Base-by-base conservation (phyloP, 1,140 invertebrate species). In the Sitobion miscanthi region DNA sequence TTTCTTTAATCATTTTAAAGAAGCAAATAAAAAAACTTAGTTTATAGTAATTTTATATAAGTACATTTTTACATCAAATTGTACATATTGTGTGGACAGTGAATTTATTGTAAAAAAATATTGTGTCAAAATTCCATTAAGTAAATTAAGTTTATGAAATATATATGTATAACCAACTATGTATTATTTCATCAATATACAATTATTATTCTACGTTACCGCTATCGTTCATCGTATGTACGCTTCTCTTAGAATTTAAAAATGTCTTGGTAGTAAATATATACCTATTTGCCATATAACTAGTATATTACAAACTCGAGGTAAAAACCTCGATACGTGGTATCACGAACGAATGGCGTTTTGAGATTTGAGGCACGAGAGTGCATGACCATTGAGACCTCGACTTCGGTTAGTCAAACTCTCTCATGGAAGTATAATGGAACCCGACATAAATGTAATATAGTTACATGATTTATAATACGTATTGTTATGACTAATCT, bases 381-480 rank as follows among this genome's bases (percentile, higher is more conserved):
- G 62, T 77, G 62, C 62, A 77, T 77, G 62, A 77, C 62, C 62
- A 77, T 77, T 77, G n/a, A 77, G 62, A 77, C 62, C 62, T 77
- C 62, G 62, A 77, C 62, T 77, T 77, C 30, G 4, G 62, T 77
- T 77, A 77, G 62, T 77, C 62, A 77, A 77, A 83, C 82, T 83
- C 38, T 83, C 82, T 23, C 38, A 83, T 83, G 82, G 38, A 83
- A 83, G 38, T 83, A 77, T 77, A 77, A 83, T 83, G 82, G 82
- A 83, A 42, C 38, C 38, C 82, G 82, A 83, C 38, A 42, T 83
- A 42, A 23, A 83, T 85, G 62, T 77, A 77, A n/a, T 42, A 85
- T 42, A 42, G 38, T 86, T 47, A 30, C 45, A 86, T 88, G 47
- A 88, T 88, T 88, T 88, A 88, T 88, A 21, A 88, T 52, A 88